Evolutionary conservation across 2,888 invertebrate species (phyloP).

Genomic region (Brachycybe producta): DNA sequence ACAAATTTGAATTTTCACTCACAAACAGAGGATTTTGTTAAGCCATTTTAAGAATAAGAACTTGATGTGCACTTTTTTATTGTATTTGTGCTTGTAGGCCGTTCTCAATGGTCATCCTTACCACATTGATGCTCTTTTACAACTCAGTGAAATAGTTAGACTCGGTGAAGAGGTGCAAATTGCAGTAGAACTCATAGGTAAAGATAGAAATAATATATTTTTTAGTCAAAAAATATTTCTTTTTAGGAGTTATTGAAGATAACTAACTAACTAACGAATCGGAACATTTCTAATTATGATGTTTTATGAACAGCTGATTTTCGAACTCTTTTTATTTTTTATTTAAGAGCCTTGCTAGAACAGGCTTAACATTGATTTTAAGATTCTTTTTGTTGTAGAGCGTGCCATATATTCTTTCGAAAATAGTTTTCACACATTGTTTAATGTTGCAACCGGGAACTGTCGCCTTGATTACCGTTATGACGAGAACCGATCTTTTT

Average conservation of each 20-base stretch:
- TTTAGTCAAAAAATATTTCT: no score
- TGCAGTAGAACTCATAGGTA: constrained; percentile 57
- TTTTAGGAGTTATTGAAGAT: no score
- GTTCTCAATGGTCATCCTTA: constrained; percentile 61
- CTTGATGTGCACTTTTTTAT: neutral
- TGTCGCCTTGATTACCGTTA: constrained; percentile 61
- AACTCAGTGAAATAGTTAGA: constrained; percentile 64
- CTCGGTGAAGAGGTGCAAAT: constrained; percentile 63
- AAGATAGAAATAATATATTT: no score
- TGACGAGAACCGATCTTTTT: constrained; percentile 65
- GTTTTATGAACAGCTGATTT: no score
- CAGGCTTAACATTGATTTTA: no score
- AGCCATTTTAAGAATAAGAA: neutral
- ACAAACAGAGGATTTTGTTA: neutral
- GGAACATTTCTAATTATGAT: no score
- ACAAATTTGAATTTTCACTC: no score
- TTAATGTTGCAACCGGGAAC: constrained; percentile 58
- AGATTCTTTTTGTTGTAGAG: constrained; percentile 44
- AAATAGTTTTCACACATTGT: constrained; percentile 62
- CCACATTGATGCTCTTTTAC: constrained; percentile 66
- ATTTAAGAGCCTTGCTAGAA: no score
- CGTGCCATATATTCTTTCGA: constrained; percentile 62
- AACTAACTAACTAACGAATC: no score
- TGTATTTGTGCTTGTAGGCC: no score
- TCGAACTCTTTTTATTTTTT: no score